Evolutionary conservation across 2,888 invertebrate species (phyloP).

Genomic region (Stenichneumon culpator): DNA sequence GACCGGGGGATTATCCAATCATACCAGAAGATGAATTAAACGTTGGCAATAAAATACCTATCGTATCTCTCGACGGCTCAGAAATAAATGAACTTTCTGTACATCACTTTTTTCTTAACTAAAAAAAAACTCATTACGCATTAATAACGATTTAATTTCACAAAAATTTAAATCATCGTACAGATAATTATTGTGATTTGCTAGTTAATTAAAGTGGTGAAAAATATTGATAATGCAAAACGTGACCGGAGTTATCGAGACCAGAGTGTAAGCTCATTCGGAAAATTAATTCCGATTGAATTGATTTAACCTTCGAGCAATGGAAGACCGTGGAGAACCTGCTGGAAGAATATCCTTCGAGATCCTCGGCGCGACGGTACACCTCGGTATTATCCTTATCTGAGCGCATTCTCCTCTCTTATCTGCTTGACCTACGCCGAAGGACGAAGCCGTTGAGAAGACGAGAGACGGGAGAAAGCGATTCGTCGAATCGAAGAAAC

Average conservation of each 20-base stretch:
- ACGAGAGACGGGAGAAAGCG: conserved; percentile 5
- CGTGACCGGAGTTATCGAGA: background rate
- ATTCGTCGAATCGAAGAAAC: conserved; percentile 11
- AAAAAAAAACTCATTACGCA: background rate
- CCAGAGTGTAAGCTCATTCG: conserved; percentile 11
- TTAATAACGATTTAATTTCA: background rate
- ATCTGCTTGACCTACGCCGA: conserved; percentile 5
- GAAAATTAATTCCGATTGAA: conserved; percentile 27
- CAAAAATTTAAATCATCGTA: background rate
- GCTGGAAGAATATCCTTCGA: conserved; percentile 24
- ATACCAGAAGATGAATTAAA: background rate
- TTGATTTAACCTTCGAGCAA: conserved; percentile 42
- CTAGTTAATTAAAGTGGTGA: background rate
- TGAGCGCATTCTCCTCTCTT: conserved; percentile 5
- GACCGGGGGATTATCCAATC: conserved; percentile 26
- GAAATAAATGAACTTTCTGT: conserved; percentile 6
- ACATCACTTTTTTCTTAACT: background rate
- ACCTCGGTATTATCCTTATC: conserved; percentile 1
- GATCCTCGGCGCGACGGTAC: conserved; percentile 15
- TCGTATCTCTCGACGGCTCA: background rate
- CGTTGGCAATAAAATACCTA: background rate
- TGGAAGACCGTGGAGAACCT: conserved; percentile 17
- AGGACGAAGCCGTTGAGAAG: conserved; percentile 9
- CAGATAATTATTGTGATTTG: background rate
- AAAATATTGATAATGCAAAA: background rate